phyloP scores from a whole-genome alignment of 1,140 invertebrate species.

The Listronotus bonariensis region DNA sequence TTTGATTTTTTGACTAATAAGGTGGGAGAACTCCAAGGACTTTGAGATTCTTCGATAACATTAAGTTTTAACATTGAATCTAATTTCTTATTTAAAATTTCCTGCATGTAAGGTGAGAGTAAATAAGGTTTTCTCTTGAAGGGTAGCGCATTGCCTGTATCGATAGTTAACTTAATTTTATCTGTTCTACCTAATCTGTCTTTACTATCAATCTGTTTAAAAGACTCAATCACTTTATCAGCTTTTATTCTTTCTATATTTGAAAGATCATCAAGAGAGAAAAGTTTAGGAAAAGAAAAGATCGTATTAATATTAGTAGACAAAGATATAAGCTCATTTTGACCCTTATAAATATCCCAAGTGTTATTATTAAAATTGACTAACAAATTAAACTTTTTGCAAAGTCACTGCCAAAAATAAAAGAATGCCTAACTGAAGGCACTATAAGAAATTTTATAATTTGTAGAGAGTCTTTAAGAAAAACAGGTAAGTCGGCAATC shows the following conservation, averaged over 20 bases:
- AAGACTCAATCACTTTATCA: no score
- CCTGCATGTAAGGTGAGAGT: conserved; percentile 34
- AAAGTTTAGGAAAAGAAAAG: not conserved
- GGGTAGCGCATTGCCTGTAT: conserved; percentile 30
- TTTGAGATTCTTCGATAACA: conserved; percentile 29
- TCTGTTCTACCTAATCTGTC: not conserved
- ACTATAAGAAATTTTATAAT: not conserved
- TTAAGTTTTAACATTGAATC: conserved; percentile 33
- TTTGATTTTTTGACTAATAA: conserved; percentile 37
- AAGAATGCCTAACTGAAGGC: not conserved
- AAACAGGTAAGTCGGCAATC: conserved; percentile 1
- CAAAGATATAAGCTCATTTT: not conserved
- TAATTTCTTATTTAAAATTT: conserved; percentile 33
- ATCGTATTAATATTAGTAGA: not conserved
- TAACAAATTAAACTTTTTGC: not conserved
- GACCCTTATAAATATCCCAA: not conserved
- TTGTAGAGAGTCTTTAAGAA: not conserved
- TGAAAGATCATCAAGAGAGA: no score
- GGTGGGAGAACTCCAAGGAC: conserved; percentile 33
- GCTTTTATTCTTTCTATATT: no score
- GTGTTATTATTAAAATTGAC: not conserved
- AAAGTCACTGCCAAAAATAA: conserved; percentile 5
- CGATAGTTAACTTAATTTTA: conserved; percentile 16
- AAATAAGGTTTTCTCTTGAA: conserved; percentile 26
- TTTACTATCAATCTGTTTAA: no score